Evolutionary conservation across 2,113 vertebrate genomes (phyloP).

Genomic region (Sceloporus tristichus): DNA sequence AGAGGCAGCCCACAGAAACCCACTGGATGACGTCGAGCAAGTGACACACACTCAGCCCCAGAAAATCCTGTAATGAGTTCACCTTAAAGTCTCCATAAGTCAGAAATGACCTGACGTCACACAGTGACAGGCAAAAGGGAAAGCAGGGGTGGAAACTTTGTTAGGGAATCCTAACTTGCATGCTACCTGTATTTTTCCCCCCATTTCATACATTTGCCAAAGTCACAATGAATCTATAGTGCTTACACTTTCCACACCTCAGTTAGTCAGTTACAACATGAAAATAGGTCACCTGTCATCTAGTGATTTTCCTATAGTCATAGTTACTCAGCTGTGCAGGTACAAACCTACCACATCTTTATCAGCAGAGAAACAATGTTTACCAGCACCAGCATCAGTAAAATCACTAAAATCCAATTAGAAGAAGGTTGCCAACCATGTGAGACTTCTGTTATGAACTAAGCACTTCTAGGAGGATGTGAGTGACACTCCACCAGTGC

Average conservation of each 20-base stretch:
- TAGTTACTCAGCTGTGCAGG: not conserved
- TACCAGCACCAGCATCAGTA: not conserved
- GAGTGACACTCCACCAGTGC: not conserved
- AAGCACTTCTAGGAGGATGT: not conserved
- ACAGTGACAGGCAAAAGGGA: not conserved
- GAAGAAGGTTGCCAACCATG: not conserved
- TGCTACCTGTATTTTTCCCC: not conserved
- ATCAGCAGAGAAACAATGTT: not conserved
- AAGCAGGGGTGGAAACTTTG: slow-evolving; percentile 46
- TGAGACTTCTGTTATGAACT: no score
- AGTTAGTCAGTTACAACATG: fast-evolving
- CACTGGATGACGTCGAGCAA: no score
- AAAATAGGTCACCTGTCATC: slow-evolving; percentile 17
- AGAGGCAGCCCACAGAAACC: no score
- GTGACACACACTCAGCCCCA: no score
- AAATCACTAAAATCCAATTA: not conserved
- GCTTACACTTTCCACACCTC: not conserved
- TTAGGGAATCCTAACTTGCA: not conserved
- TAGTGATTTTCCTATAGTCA: fast-evolving
- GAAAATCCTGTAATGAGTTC: no score
- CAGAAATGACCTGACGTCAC: no score
- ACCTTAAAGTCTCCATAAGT: no score
- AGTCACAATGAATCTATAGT: slow-evolving; percentile 26
- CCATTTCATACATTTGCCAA: slow-evolving; percentile 8
- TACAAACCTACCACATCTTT: not conserved